Evolutionary conservation across 2,888 invertebrate species (phyloP), one percentile per base, ranked within the genome.

Genomic region (Drosophila greeni): DNA sequence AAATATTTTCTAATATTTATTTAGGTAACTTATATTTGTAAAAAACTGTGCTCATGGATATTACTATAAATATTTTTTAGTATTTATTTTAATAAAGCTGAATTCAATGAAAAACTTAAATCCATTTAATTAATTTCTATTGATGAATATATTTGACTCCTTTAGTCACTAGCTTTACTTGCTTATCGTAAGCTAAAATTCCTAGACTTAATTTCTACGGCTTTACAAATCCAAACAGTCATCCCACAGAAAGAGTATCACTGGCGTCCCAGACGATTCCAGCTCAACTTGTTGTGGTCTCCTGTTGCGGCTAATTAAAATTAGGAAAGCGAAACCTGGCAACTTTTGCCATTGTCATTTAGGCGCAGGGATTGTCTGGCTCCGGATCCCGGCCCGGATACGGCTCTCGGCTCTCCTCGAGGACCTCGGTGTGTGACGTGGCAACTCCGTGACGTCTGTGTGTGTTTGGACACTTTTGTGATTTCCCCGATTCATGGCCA

Each of bases 271-370:
- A 18, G 31, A n/a, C 14, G 37, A 39, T 45, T 58, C 40, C 43
- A 5, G 24, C 29, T 40, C 39, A 45, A 57, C 59, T 56, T 51
- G 59, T 66, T 69, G 52, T 47, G 45, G 58, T 61, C 48, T 18
- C 60, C 52, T 60, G 55, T 66, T 69, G 73, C 60, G 69, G 64
- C 56, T 75, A 66, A 78, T 78, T 79, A 74, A 74, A 82, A 72
- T 72, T 60, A 56, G 70, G 56, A 58, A 59, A 58, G 31, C 45
- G 52, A 70, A 70, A 64, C 47, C 64, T 47, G 53, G 64, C 48
- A 61, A 55, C 39, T 55, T 40, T 45, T 40, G 71, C 54, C 40
- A 69, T 53, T 67, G 67, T 67, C 67, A 67, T 53, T 67, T 67
- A 67, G 67, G 67, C 67, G 20, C 49, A 36, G 60, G 67, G 68